Base-by-base conservation (phyloP, 2,888 invertebrate genomes). In the Lasioglossum oenotherae region DNA sequence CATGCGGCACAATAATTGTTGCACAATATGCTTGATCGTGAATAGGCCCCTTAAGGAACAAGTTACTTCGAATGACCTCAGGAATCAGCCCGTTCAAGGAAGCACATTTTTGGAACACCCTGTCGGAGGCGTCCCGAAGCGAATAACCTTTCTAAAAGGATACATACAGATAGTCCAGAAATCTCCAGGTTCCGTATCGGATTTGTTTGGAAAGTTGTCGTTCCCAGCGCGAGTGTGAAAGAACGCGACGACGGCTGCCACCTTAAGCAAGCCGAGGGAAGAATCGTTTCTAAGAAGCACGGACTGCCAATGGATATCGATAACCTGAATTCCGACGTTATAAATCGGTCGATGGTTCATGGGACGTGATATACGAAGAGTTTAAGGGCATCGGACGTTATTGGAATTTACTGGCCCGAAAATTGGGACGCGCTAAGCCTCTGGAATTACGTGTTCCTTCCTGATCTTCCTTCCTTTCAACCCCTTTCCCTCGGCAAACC, bases 361-460 rank as follows among this genome's bases (percentile, higher is more conserved):
- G 84, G 88, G 82, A 90, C 89, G 91, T 94, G 93, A 94, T 92
- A 90, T 93, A 93, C 92, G 93, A 93, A 93, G 92, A 92, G 91
- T 94, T 93, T 92, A 92, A 93, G 90, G 90, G 89, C 89, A 92
- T 89, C 90, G 91, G 93, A 93, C 93, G 89, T 93, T 93, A 93
- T 93, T 94, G 93, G 93, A 94, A 94, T 94, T 93, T 94, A 94
- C 92, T 91, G 94, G 91, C 85, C 91, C 90, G 92, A 93, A 93
- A 94, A 93, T 93, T 93, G 94, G 93, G 90, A 91, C 92, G 92
- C 90, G 88, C 87, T 92, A 92, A 93, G 89, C 89, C 88, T 84
- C 84, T 81, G 86, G 88, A 91, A 90, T 92, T 90, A 90, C 91
- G 87, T 82, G 87, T 82, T 89, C 87, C 86, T 89, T 86, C 88